Evolutionary conservation across 2,797 vertebrate genomes (phyloP).

Genomic region (Melanotaenia trifasciata): DNA sequence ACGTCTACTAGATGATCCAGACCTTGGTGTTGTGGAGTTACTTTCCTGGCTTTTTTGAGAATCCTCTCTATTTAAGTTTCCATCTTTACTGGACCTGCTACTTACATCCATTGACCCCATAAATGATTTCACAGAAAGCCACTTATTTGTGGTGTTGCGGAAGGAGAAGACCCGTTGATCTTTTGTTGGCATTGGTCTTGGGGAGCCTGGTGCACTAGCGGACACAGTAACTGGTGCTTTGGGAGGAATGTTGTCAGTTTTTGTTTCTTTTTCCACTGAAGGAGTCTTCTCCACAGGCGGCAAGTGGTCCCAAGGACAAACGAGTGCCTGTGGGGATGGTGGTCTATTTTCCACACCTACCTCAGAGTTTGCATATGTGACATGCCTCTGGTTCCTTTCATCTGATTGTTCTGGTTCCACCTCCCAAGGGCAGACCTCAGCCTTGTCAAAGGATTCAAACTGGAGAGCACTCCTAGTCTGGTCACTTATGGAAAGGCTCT

Average conservation of each 20-base stretch:
- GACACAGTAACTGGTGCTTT: conserved; percentile 72
- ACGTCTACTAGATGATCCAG: conserved; percentile 56
- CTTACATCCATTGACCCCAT: conserved; percentile 64
- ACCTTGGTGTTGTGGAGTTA: conserved; percentile 60
- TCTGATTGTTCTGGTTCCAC: conserved; percentile 54
- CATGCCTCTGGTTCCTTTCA: conserved; percentile 81
- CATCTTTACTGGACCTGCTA: conserved; percentile 50
- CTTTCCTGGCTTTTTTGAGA: conserved; percentile 72
- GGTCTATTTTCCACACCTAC: conserved; percentile 65
- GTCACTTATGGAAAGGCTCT: conserved; percentile 76
- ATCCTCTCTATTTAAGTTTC: conserved; percentile 63
- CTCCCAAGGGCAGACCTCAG: conserved; percentile 77
- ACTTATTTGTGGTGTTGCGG: conserved; percentile 76
- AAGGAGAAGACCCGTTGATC: conserved; percentile 74
- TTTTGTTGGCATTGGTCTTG: conserved; percentile 70
- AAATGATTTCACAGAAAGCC: conserved; percentile 86
- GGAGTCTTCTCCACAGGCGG: conserved; percentile 48
- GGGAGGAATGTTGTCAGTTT: conserved; percentile 57
- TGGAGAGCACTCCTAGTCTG: conserved; percentile 80
- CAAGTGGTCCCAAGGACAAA: conserved; percentile 71
- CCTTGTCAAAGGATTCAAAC: conserved; percentile 78
- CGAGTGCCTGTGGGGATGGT: conserved; percentile 56
- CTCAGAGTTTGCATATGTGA: conserved; percentile 84
- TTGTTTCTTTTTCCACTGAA: conserved; percentile 51
- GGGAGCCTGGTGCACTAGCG: conserved; percentile 81